Base-by-base conservation (phyloP, 1,140 invertebrate species). In the Carposina sasakii region DNA sequence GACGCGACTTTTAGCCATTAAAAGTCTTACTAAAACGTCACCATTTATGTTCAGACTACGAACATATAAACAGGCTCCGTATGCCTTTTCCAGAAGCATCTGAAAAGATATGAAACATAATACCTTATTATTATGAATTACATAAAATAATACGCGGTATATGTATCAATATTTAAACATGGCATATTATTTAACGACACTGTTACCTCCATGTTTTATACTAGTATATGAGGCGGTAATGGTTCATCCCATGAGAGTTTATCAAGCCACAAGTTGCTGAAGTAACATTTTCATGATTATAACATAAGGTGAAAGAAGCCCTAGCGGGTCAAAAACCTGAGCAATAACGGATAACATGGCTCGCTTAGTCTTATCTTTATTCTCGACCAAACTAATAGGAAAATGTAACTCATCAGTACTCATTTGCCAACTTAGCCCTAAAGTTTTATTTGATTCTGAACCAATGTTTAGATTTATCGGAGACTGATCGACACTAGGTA, bases 261-360 rank as follows among this genome's bases (percentile, higher is more conserved):
- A 4, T 26, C 15, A 2, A 48, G 16, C 45, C 34, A 48, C 34
- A 48, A n/a, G 15, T 24, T 10, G 9, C 15, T 37, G 45, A 10
- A 48, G 17, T 10, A 37, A 12, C 15, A 37, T 48, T 23, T 37
- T 48, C 31, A 41, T 41, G 10, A 16, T 26, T 12, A 48, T 41
- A 2, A 48, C 19, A 22, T 16, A 28, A 5, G 47, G 47, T 40
- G 47, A 33, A 10, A 33, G 31, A 33, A 33, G 31, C 4, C 31
- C 31, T n/a, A 33, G 15, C 6, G 31, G 31, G 15, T 33, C 31
- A 37, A 37, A 48, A 6, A 48, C 26, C 17, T 48, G 45, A 10
- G 34, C 28, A 15, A 48, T 41, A 3, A 40, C 28, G 9, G 47
- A 48, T 1, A 48, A 20, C 26, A 41, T 40, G 6, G 15, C 31